Evolutionary conservation across 2,888 invertebrate genomes (phyloP), one percentile per base, ranked within the genome.

Genomic region (Micoletzkya japonica): DNA sequence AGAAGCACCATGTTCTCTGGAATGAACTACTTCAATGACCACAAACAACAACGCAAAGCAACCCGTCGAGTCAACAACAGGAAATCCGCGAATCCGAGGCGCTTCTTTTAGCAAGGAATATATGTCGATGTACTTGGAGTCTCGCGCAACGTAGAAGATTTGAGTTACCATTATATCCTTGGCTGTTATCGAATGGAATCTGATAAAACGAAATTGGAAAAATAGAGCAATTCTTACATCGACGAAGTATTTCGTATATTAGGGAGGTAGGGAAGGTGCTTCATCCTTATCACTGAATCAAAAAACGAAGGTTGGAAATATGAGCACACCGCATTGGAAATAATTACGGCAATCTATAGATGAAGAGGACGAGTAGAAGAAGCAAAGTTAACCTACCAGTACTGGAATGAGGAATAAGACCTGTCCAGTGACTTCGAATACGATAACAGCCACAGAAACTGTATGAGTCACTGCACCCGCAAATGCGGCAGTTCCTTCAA

Each of bases 391-490:
- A 1, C 95, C 92, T 78, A 96, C 93, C 90, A 95, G 95, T 70
- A 94, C 93, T 0, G 95, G 97, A 61, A 98, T 91, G 58, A 97
- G 91, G 86, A 97, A 95, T 0, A 94, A 93, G 80, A 98, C 93
- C 89, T 98, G 97, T 54, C 97, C 97, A 0, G 97, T 98, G 91
- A 98, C 92, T 88, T 98, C 97, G 87, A 95, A 95, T 72, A 96
- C 92, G 77, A 98, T 97, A 77, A 98, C 96, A 76, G 95, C 94
- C 54, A 96, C 95, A 1, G 95, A 95, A 49, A 97, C 94, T 0
- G 96, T 82, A 54, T 81, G 82, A 0, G 97, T 98, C 17, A 97
- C 95, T 2, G 94, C 93, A 2, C 96, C 97, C 0, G 95, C 93
- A 86, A 97, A 93, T 0, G 97, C 95, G 0, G 88, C 88, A 0